These are phyloP conservation scores for Ptychochromis oligacanthus DNA, from an alignment of 2,113 vertebrate species.

Conservation along the genomic window DNA sequence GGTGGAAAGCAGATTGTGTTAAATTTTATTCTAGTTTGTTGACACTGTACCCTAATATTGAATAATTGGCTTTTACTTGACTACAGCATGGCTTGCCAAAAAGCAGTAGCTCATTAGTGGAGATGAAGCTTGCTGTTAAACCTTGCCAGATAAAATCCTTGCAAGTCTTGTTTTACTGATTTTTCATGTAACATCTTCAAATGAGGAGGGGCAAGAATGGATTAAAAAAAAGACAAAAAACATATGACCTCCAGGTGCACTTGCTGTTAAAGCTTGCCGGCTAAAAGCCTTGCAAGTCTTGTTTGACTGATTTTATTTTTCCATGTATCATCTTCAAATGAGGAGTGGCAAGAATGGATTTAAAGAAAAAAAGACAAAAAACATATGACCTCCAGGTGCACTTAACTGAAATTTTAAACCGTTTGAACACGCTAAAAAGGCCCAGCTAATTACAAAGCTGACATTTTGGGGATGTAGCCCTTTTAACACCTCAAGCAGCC, in stretches of 20 bases:
- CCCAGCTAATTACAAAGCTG: background rate
- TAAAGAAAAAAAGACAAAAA: no score
- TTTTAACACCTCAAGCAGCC: background rate
- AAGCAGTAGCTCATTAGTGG: slow-evolving; percentile 5
- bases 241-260: background rate
- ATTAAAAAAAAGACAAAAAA: no score
- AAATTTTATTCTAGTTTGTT: background rate
- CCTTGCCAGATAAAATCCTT: background rate
- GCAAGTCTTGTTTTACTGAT: background rate
- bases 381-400: background rate
- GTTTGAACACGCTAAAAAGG: background rate
- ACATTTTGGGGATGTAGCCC: slow-evolving; percentile 14
- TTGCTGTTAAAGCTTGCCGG: background rate
- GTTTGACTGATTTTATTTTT: background rate
- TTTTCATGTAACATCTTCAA: background rate
- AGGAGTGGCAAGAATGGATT: background rate
- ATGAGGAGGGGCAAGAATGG: no score
- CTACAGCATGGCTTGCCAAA: background rate
- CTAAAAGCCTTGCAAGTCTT: background rate
- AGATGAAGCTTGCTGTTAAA: background rate
- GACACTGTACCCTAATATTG: background rate
- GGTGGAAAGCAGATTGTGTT: background rate
- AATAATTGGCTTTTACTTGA: background rate
- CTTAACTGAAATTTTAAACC: background rate
- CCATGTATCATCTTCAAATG: background rate